Conservation (phyloP, 2,113 vertebrate genomes). For the Pangasianodon hypophthalmus region DNA sequence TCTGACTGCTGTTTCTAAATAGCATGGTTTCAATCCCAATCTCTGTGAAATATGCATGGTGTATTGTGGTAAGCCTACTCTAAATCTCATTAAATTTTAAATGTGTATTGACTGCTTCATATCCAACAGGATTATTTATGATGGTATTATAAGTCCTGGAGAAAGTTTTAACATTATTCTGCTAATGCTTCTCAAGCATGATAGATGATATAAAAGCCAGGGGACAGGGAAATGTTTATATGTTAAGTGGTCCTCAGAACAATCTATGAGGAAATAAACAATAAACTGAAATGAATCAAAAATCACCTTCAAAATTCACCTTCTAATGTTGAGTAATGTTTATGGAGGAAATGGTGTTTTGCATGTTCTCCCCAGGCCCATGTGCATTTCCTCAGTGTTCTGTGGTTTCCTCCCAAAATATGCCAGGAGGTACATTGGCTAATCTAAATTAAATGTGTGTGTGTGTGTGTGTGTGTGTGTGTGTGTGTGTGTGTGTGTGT, state of each 20-base stretch:
- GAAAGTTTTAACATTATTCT: background rate
- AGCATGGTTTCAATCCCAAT: slow-evolving; percentile 11
- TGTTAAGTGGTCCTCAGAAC: background rate
- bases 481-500: background rate
- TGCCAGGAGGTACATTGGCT: background rate
- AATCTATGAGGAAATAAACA: background rate
- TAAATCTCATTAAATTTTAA: slow-evolving; percentile 36
- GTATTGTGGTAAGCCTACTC: background rate
- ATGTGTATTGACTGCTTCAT: slow-evolving; percentile 27
- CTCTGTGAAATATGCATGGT: slow-evolving; percentile 38
- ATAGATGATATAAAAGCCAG: background rate
- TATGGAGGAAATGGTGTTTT: background rate
- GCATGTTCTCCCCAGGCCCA: background rate
- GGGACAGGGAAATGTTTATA: background rate
- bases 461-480: background rate
- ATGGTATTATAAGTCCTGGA: background rate
- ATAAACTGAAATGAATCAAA: background rate
- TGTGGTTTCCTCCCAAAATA: background rate
- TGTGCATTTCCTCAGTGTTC: background rate
- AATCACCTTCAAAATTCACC: background rate
- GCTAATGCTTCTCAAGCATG: background rate
- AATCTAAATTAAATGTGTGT: background rate
- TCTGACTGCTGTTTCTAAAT: background rate
- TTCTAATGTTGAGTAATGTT: background rate
- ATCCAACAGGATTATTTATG: slow-evolving; percentile 22